Percentiles rank a stretch among this genome's conserved stretches.
phyloP scores from a whole-genome alignment of 1,140 invertebrate species.

The Antheraea mylitta region DNA sequence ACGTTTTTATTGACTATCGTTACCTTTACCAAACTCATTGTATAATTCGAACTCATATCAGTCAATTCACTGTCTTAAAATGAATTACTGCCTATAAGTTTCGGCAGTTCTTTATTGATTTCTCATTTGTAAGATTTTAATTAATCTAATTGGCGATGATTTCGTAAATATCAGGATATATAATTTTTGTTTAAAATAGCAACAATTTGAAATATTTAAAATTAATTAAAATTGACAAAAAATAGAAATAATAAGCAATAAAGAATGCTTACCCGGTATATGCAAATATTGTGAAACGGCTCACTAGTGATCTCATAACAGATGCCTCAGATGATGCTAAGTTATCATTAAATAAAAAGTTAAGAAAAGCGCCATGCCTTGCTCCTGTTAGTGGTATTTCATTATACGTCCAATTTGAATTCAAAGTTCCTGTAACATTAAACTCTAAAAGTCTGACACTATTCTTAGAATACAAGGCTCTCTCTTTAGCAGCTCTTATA shows the following conservation, averaged over 20 bases:
- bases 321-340: slow-evolving; percentile 28
- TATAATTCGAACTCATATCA: too few relatives aligned
- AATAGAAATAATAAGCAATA: background rate
- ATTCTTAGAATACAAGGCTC: slow-evolving; percentile 41
- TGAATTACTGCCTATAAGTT: too few relatives aligned
- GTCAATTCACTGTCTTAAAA: too few relatives aligned
- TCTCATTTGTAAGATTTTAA: too few relatives aligned
- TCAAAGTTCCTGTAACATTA: slow-evolving; percentile 41
- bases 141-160: too few relatives aligned
- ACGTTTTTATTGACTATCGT: too few relatives aligned
- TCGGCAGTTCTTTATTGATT: too few relatives aligned
- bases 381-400: slow-evolving; percentile 52
- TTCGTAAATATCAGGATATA: too few relatives aligned
- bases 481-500: slow-evolving; percentile 46
- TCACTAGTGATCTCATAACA: slow-evolving; percentile 32
- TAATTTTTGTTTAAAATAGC: too few relatives aligned
- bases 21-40: too few relatives aligned
- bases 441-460: slow-evolving; percentile 53
- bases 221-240: too few relatives aligned
- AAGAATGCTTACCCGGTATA: slow-evolving; percentile 45
- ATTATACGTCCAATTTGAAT: slow-evolving; percentile 49
- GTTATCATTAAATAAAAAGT: slow-evolving; percentile 56
- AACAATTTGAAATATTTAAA: too few relatives aligned
- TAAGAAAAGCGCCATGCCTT: slow-evolving; percentile 50
- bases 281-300: slow-evolving; percentile 40